Conservation (phyloP, 2,888 invertebrate genomes). For the Yponomeuta malinellus region DNA sequence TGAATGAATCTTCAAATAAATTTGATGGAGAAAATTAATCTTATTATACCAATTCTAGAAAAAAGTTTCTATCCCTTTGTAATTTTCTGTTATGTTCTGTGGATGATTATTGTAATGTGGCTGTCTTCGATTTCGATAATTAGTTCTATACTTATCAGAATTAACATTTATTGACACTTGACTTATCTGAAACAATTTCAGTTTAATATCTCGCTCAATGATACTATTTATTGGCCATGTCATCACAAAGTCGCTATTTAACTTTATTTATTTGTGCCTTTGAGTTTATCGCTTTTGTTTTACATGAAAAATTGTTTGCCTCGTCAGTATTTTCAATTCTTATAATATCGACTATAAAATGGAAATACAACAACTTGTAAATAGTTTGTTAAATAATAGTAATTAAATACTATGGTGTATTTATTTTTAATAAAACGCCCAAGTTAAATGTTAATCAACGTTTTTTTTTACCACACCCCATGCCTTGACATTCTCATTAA, state of each 20-base stretch:
- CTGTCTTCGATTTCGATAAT: no score
- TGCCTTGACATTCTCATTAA: background rate
- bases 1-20: no score
- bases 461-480: background rate
- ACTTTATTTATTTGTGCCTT: background rate
- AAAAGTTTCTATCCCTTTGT: no score
- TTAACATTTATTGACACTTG: no score
- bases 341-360: background rate
- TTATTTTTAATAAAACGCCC: slow-evolving; percentile 10
- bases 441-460: background rate
- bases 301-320: background rate
- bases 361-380: background rate
- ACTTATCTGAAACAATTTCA: no score
- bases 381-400: background rate
- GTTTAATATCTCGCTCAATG: no score
- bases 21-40: no score
- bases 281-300: background rate
- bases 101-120: no score
- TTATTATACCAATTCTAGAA: no score
- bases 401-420: slow-evolving; percentile 10
- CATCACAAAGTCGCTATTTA: background rate
- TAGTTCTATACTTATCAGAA: no score
- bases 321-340: background rate
- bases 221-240: background rate
- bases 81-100: no score